These are phyloP conservation scores for Neodontobutis hainanensis DNA, from an alignment of 2,113 vertebrate species.

Conservation along the genomic window DNA sequence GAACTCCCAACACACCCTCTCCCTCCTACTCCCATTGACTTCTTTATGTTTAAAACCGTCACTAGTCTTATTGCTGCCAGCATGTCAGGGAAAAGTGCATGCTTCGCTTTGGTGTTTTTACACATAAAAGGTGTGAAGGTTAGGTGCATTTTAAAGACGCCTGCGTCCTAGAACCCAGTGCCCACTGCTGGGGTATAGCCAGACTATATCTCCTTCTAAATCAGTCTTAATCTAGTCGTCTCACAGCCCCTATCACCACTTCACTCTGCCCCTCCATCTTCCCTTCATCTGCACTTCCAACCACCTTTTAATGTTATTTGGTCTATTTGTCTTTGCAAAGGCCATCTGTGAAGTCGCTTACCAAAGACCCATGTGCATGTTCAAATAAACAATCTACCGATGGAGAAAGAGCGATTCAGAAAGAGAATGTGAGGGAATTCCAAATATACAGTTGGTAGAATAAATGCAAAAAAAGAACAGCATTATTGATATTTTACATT, in stretches of 20 bases:
- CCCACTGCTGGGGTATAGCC: neutral
- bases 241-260: neutral
- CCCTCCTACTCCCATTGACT: conserved; percentile 4
- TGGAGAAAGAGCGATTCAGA: neutral
- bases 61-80: conserved; percentile 9
- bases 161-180: conserved; percentile 33
- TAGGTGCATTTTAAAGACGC: conserved; percentile 24
- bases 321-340: conserved; percentile 28
- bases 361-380: conserved; percentile 7
- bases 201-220: conserved; percentile 5
- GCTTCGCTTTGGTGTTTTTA: conserved; percentile 1
- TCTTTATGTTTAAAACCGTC: conserved; percentile 18
- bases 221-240: neutral
- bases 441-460: no score
- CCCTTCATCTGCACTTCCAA: conserved; percentile 4
- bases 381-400: neutral
- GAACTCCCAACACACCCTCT: conserved; percentile 2
- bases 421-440: neutral
- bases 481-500: neutral
- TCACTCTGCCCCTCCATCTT: neutral
- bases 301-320: conserved; percentile 15
- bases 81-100: conserved; percentile 11
- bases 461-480: no score
- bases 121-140: conserved; percentile 17
- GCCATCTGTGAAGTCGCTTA: conserved; percentile 50